Evolutionary conservation across 2,888 invertebrate genomes (phyloP), one percentile per base, ranked within the genome.

Genomic region (Ichneumoninae sp.): DNA sequence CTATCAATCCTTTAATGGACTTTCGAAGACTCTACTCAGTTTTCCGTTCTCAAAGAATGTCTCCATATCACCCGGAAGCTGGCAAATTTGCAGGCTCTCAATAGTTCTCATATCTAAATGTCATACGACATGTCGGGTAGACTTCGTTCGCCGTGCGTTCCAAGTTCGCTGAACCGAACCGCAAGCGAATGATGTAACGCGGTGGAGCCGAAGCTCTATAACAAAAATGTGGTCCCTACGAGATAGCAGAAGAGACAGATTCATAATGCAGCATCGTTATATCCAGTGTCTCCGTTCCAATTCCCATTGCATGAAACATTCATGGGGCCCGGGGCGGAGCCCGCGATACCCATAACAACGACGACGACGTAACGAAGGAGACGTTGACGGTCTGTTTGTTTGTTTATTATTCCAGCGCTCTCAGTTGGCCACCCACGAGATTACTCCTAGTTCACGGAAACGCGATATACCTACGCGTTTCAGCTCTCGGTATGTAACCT

Each of bases 221-320:
- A 40, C 7, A 40, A 40, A 40, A 40, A 10, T 40, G 7, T 30
- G 10, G 76, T 16, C 50, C 10, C 16, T 36, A 33, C 19, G n/a
- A 65, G 68, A 36, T 68, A 54, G 16, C 22, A 54, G 50, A 40
- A 5, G 22, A 40, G 19, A 54, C 26, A 54, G 62, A 66, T 70
- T 81, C 81, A 60, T 79, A 82, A 75, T 71, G 79, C 81, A 66
- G 44, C 16, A 52, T 81, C 71, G 75, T 84, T 75, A 36, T 57
- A 71, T 60, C 74, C 62, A 68, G 69, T 70, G 47, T 68, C 68
- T 80, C 66, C 36, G 19, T 79, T 76, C 66, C 76, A 82, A 84
- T 84, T 82, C 82, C 68, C 82, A 82, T 80, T 72, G 76, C 71
- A 80, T 84, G 71, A 80, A 82, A 84, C 79, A 82, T 84, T 79